Evolutionary conservation across 2,797 vertebrate genomes (phyloP), one percentile per base, ranked within the genome.

Genomic region (Diglossa cyanea): DNA sequence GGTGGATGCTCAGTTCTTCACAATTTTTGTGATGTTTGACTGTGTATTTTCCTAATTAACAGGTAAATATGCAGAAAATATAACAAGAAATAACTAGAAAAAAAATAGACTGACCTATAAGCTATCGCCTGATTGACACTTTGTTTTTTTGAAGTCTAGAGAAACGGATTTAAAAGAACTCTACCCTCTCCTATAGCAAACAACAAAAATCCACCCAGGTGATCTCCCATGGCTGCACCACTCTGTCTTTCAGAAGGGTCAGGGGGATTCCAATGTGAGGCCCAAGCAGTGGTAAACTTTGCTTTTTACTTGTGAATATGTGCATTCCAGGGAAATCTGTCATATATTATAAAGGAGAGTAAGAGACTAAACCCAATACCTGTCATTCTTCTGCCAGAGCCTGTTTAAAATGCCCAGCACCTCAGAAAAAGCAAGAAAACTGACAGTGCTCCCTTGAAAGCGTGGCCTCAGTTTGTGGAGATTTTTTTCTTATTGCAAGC

Each of bases 381-480:
- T 72, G 7, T 15, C 25, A 31, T 58, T 73, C 37, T 55, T 73
- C n/a, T 28, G 19, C 13, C 30, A 55, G 33, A 40, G 8, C 16
- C 24, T 7, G 4, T 35, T 88, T 47, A 21, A 81, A 55, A 55
- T 8, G 11, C 30, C 51, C 37, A 37, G 44, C 82, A 75, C 26
- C 33, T 72, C 1, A 1, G 23, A 6, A 54, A 72, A 37, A 78
- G 13, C 30, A 45, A 54, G 42, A 84, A 7, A 78, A 10, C 13
- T 44, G 44, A 17, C 26, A 58, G 37, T 18, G 8, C 7, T 78
- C 44, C 42, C 42, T 54, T 86, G 45, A 79, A 96, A 73, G 7
- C 0, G 0, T 20, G 31, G 39, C 21, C 25, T 62, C 0, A 0
- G 58, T 35, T 68, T 53, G 33, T 12, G 13, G 23, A 47, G 40